Conservation (phyloP, 2,888 invertebrate genomes). For the Eucera pruinosa region DNA sequence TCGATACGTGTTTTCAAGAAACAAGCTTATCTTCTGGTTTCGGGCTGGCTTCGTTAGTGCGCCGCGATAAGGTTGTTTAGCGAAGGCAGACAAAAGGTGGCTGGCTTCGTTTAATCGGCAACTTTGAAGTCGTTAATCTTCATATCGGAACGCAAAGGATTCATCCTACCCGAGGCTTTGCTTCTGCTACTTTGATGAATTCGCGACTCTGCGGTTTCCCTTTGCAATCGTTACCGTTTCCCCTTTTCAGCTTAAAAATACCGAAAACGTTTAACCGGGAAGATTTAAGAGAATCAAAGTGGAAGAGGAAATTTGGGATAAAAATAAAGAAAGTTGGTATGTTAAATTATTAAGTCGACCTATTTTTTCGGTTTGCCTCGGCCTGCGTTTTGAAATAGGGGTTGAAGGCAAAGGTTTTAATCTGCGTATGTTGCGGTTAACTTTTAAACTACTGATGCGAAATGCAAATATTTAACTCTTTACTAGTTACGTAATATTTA, state of each 20-base stretch:
- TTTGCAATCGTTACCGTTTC: neutral
- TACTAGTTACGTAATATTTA: no score
- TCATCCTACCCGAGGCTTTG: conserved; percentile 30
- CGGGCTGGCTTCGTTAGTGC: conserved; percentile 49
- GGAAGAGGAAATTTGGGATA: no score
- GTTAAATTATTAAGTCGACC: no score
- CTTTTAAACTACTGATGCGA: no score
- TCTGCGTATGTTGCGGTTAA: no score
- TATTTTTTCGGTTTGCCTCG: no score
- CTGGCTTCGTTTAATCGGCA: conserved; percentile 46
- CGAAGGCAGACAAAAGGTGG: conserved; percentile 33
- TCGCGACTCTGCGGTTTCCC: neutral
- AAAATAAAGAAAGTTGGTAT: no score
- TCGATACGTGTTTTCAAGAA: conserved; percentile 28
- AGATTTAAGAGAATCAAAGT: no score
- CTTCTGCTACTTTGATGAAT: conserved; percentile 23
- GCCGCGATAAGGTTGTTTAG: conserved; percentile 62
- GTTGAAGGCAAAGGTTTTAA: no score
- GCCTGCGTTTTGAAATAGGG: no score
- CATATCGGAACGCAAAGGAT: conserved; percentile 41
- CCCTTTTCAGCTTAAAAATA: neutral
- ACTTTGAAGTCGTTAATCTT: conserved; percentile 57
- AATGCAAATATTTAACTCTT: no score
- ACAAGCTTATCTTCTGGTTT: conserved; percentile 46
- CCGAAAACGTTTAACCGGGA: no score